Percentiles rank a stretch among this genome's conserved stretches.
phyloP scores from a whole-genome alignment of 2,113 vertebrate genomes.

The Solenodon paradoxus region DNA sequence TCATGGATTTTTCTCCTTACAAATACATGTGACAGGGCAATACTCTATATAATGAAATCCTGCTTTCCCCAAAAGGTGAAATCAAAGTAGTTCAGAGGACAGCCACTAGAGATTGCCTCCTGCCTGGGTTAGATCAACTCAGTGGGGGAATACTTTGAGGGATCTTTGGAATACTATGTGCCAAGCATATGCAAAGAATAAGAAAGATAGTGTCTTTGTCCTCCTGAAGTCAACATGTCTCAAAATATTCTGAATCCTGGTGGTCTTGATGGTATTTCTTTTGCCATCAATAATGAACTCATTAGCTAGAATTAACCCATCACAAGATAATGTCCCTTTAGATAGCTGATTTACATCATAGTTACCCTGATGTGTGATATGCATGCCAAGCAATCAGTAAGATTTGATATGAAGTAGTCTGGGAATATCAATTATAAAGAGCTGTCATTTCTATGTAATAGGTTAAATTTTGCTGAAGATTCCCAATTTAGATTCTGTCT shows the following conservation, averaged over 20 bases:
- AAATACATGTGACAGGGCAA: not conserved
- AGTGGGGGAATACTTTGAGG: not conserved
- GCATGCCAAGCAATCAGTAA: not conserved
- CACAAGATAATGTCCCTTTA: not conserved
- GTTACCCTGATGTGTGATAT: not conserved
- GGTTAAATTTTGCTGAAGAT: not conserved
- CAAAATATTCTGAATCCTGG: not conserved
- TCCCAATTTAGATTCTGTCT: not conserved
- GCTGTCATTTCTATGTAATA: not conserved
- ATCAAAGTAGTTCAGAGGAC: not conserved
- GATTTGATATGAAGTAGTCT: not conserved
- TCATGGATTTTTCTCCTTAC: not conserved
- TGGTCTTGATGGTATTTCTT: not conserved
- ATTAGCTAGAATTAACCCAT: not conserved
- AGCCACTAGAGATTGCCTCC: not conserved
- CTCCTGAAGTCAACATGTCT: not conserved
- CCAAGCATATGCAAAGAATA: not conserved
- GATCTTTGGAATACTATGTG: not conserved
- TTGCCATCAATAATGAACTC: not conserved
- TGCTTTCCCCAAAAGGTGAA: not conserved
- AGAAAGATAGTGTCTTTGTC: not conserved
- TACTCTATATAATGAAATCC: not conserved
- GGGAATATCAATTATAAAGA: not conserved
- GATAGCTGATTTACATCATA: not conserved
- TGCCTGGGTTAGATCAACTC: not conserved